Base-by-base conservation (phyloP, 2,797 vertebrate genomes). In the Novumbra hubbsi region DNA sequence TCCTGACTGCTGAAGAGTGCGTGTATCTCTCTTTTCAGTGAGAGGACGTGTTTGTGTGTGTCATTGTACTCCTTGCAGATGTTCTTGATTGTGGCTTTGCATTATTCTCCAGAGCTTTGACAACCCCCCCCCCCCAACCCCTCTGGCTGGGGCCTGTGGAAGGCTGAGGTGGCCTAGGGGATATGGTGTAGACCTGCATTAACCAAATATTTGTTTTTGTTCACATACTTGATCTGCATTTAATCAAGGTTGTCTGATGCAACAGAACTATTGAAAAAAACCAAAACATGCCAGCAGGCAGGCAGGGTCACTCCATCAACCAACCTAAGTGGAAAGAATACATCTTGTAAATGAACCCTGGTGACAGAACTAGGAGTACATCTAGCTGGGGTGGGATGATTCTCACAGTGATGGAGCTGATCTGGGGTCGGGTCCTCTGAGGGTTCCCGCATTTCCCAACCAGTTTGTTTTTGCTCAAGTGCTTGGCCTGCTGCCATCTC, bases 51-150 rank as follows among this genome's bases (percentile, higher is more conserved):
- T 78, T 55, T 21, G 64, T 71, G 65, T 68, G n/a, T 73, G 71
- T 65, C 64, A 55, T 21, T 55, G 65, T 73, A 73, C 73, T 73
- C 4, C 50, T 68, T 73, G 41, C 0, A 71, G 50, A 30, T 78
- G 83, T 78, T 90, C 85, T 73, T 81, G 84, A 89, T 89, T 52
- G 49, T 70, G 69, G 27, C 34, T 24, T 19, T 71, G 21, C 41
- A 49, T 48, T 45, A 68, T 49, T 15, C 41, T 45, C 38, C 24
- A 41, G 19, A 57, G 49, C 41, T 30, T 34, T 63, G 76, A 34
- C 12, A 41, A 67, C 24, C 45, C 14, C 30, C 65, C 17, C 32
- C 67, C 32, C 27, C 21, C 17, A 48, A 28, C 7, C 67, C 48
- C 3, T 49, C 28, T 16, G 5, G 60, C 30, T 14, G 24, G 60